Percentiles rank a stretch among this genome's conserved stretches.
These are phyloP conservation scores for Sabatieria punctata DNA, from an alignment of 2,888 invertebrate genomes.

Conservation along the genomic window DNA sequence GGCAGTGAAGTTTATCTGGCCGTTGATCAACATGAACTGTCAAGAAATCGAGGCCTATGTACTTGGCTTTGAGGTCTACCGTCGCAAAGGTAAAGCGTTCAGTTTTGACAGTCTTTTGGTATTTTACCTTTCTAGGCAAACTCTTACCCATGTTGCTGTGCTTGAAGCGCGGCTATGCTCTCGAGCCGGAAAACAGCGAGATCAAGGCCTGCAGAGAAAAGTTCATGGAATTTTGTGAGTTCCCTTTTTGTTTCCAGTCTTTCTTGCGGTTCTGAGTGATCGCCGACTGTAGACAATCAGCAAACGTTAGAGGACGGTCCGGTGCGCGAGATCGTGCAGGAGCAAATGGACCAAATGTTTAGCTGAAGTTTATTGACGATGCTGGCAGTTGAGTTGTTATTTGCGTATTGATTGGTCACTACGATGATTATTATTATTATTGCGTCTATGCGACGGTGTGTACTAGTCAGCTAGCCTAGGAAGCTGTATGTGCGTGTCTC, in stretches of 20 bases:
- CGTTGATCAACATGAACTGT: conserved; percentile 68
- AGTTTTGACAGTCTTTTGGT: neutral
- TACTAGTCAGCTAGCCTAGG: too few relatives aligned
- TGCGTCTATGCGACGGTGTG: too few relatives aligned
- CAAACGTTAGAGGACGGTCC: neutral
- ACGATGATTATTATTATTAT: too few relatives aligned
- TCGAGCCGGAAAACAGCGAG: conserved; percentile 56
- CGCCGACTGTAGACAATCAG: too few relatives aligned
- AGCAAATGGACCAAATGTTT: too few relatives aligned
- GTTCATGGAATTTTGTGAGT: conserved; percentile 43
- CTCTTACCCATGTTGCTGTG: conserved; percentile 86
- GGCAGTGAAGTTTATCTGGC: conserved; percentile 83
- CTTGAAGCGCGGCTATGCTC: conserved; percentile 63
- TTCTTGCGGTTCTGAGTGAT: neutral
- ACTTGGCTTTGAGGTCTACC: conserved; percentile 93
- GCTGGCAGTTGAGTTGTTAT: too few relatives aligned
- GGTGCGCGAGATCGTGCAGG: neutral
- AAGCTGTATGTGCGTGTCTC: too few relatives aligned
- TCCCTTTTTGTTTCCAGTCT: conserved; percentile 7
- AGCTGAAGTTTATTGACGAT: too few relatives aligned
- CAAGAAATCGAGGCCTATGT: conserved; percentile 84
- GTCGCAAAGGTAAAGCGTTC: conserved; percentile 53
- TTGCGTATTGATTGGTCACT: too few relatives aligned
- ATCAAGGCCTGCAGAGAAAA: conserved; percentile 70
- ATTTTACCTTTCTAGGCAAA: conserved; percentile 37